Percentiles rank a stretch among this genome's conserved stretches.
phyloP scores from a whole-genome alignment of 2,797 vertebrate genomes.

The Sciaenops ocellatus region DNA sequence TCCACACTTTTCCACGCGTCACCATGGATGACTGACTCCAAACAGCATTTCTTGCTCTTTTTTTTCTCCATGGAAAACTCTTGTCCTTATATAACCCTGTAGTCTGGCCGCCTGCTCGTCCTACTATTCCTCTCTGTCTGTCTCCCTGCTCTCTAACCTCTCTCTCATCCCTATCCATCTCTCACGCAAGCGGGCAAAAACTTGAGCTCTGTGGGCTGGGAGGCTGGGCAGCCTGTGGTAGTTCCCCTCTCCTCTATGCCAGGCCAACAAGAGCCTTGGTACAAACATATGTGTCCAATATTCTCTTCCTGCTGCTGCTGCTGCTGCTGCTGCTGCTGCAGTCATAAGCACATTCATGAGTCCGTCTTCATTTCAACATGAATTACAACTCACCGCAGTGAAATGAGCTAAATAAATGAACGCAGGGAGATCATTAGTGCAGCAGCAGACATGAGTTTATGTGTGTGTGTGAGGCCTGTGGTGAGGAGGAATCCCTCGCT shows the following conservation, averaged over 20 bases:
- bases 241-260: conserved; percentile 46
- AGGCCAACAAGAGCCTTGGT: conserved; percentile 30
- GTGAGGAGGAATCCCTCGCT: conserved; percentile 51
- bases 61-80: conserved; percentile 76
- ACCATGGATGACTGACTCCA: conserved; percentile 69
- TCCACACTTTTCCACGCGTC: conserved; percentile 78
- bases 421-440: conserved; percentile 34
- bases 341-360: conserved; percentile 21
- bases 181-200: conserved; percentile 49
- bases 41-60: conserved; percentile 74
- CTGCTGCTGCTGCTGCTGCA: conserved; percentile 30
- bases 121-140: conserved; percentile 51
- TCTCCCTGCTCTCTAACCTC: conserved; percentile 42
- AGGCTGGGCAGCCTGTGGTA: conserved; percentile 41
- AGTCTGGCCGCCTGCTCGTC: conserved; percentile 52
- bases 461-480: conserved; percentile 35
- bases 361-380: conserved; percentile 8
- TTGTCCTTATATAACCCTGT: conserved; percentile 80
- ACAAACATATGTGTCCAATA: conserved; percentile 42
- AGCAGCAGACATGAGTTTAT: conserved; percentile 12
- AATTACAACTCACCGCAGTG: conserved; percentile 31
- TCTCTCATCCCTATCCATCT: conserved; percentile 59
- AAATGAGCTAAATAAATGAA: conserved; percentile 52
- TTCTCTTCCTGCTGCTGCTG: conserved; percentile 26
- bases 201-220: conserved; percentile 14